A percentile compares a stretch with the other conserved stretches of the same genome.
These are phyloP conservation scores for Zaprionus camerounensis DNA, from an alignment of 1,140 invertebrate genomes.

Conservation along the genomic window DNA sequence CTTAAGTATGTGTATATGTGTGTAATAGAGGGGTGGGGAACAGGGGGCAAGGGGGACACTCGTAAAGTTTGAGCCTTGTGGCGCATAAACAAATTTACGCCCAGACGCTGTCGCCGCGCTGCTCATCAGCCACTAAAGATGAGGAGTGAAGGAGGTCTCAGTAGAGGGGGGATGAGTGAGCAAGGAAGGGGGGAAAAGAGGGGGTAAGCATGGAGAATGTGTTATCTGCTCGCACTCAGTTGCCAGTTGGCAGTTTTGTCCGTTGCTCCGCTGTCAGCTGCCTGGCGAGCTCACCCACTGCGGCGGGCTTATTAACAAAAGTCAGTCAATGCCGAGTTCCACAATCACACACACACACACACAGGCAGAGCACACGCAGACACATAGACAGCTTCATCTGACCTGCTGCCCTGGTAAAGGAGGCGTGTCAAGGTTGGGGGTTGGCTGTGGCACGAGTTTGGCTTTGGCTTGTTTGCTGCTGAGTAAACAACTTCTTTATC, in stretches of 20 bases:
- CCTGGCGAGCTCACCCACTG: not conserved
- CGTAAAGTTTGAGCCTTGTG: conserved; percentile 3
- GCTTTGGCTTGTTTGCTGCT: conserved; percentile 56
- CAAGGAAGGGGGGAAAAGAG: not conserved
- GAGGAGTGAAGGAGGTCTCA: no score
- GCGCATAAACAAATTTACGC: conserved; percentile 49
- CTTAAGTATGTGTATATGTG: not conserved
- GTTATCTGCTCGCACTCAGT: conserved; percentile 76
- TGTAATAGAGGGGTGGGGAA: not conserved
- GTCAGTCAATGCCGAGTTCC: conserved; percentile 65
- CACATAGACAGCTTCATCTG: conserved; percentile 73
- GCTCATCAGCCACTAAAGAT: conserved; percentile 2
- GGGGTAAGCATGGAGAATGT: conserved; percentile 36
- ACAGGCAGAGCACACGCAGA: conserved; percentile 7
- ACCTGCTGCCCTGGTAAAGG: conserved; percentile 69
- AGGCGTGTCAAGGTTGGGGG: conserved; percentile 6
- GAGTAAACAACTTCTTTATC: conserved; percentile 84
- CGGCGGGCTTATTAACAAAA: conserved; percentile 62
- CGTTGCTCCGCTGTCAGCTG: conserved; percentile 27
- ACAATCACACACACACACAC: conserved; percentile 37
- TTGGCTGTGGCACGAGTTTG: conserved; percentile 19
- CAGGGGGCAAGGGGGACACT: not conserved
- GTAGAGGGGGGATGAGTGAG: not conserved
- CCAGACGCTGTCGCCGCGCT: conserved; percentile 2
- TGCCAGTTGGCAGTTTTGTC: conserved; percentile 54